phyloP scores from a whole-genome alignment of 2,797 vertebrate species.

The Manis pentadactyla region DNA sequence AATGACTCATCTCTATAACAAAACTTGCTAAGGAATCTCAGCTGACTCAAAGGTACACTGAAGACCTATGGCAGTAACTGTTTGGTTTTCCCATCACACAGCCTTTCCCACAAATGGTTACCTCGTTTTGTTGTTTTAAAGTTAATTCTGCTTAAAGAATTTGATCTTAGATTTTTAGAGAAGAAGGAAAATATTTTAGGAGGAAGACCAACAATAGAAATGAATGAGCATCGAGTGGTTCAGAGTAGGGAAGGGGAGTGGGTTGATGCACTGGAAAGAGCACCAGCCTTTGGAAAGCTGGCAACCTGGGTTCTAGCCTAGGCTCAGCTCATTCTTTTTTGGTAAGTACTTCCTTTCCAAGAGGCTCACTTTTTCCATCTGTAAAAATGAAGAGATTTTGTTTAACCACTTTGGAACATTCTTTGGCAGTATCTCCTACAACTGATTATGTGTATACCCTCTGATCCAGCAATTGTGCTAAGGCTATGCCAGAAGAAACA shows the following conservation, averaged over 20 bases:
- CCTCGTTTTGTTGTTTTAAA: constrained; percentile 39
- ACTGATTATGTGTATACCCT: neutral
- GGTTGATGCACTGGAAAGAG: neutral
- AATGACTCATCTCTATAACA: constrained; percentile 46
- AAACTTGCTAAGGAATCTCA: neutral
- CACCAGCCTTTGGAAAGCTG: neutral
- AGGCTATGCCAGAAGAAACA: neutral
- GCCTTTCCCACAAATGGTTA: constrained; percentile 31
- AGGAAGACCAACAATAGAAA: neutral
- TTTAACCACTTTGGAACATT: neutral
- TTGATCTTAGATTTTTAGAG: constrained; percentile 2
- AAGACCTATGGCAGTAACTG: neutral
- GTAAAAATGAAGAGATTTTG: constrained; percentile 50
- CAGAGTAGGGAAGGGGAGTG: neutral
- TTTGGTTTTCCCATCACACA: constrained; percentile 44
- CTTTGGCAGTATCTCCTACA: neutral
- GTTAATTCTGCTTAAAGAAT: constrained; percentile 41
- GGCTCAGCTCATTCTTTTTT: neutral
- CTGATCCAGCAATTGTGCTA: neutral
- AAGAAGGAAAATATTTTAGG: neutral
- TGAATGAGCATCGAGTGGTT: neutral
- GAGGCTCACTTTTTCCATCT: neutral
- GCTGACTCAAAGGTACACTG: constrained; percentile 33
- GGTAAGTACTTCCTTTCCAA: neutral
- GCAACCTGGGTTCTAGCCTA: neutral